These are phyloP conservation scores for Magallana ariakensis DNA, from an alignment of 1,140 invertebrate genomes.

Conservation along the genomic window DNA sequence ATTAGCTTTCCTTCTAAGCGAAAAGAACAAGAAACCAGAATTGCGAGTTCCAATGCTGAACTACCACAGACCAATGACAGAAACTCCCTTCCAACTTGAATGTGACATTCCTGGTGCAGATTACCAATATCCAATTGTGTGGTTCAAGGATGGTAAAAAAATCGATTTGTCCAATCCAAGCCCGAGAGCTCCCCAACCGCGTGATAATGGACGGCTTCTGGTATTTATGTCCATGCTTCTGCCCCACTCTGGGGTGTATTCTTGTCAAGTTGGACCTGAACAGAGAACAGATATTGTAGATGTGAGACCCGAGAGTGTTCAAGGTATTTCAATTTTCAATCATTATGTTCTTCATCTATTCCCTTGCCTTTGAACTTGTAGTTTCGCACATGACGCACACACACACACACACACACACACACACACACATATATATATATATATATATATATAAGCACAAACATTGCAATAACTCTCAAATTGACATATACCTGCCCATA, in stretches of 20 bases:
- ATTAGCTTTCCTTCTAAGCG: not conserved
- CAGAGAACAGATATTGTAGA: not conserved
- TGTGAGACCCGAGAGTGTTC: slow-evolving; percentile 1
- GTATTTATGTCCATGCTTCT: not conserved
- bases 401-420: no score
- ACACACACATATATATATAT: no score
- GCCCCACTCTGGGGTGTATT: not conserved
- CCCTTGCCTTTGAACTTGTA: no score
- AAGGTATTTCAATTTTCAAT: not conserved
- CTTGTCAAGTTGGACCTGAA: not conserved
- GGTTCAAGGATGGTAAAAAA: not conserved
- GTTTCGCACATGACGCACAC: no score
- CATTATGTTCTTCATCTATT: not conserved
- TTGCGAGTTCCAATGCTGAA: not conserved
- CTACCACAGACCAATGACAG: not conserved
- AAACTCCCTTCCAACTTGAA: not conserved
- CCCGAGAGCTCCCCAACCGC: not conserved
- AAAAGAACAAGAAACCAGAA: slow-evolving; percentile 2
- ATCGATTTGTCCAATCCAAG: not conserved
- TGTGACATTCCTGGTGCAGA: slow-evolving; percentile 3
- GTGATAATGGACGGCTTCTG: not conserved
- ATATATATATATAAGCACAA: no score
- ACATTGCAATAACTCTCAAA: no score
- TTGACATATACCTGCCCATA: no score
- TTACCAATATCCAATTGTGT: not conserved